Evolutionary conservation across 2,797 vertebrate species (phyloP), one percentile per base, ranked within the genome.

Genomic region (Sebastes flavidus): DNA sequence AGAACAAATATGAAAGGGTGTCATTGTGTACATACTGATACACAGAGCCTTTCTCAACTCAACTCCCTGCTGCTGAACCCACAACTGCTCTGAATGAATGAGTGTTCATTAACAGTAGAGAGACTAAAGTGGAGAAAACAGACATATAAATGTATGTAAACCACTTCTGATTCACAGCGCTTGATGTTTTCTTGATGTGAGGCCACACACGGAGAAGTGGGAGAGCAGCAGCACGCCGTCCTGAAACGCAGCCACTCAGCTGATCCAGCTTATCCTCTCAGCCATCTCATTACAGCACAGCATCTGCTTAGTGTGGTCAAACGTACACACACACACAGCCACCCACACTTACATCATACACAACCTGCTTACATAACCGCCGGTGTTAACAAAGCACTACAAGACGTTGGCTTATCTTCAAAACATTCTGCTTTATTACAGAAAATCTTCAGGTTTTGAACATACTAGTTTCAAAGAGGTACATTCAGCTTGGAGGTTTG

Each of bases 361-460:
- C 1, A 75, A 77, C 8, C 75, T 42, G 68, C 72, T 79, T 66
- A 74, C 34, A 60, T 36, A 52, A 62, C 20, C 20, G 8, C 2
- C 2, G 11, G 62, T 14, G 25, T 46, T 46, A 70, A 90, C 38
- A 87, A 87, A 91, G 80, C 65, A 88, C 78, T 3, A 29, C 0
- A 54, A 76, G 24, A 38, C 72, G 25, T n/a, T 34, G 2, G 12
- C 73, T 72, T 93, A 88, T 88, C 91, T 94, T 94, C 74, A 94
- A 95, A 95, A 95, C 86, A 87, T 88, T 93, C 87, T 87, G 88
- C 87, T 96, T 96, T 96, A 96, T 96, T 96, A 91, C 87, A 95
- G 90, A 95, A 95, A 90, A 90, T 84, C 83, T 85, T 95, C 65
- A 83, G 79, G 70, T 92, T 93, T 93, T 91, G 90, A 95, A 93